Conservation (phyloP, 1,140 invertebrate species). For the Coboldia fuscipes region DNA sequence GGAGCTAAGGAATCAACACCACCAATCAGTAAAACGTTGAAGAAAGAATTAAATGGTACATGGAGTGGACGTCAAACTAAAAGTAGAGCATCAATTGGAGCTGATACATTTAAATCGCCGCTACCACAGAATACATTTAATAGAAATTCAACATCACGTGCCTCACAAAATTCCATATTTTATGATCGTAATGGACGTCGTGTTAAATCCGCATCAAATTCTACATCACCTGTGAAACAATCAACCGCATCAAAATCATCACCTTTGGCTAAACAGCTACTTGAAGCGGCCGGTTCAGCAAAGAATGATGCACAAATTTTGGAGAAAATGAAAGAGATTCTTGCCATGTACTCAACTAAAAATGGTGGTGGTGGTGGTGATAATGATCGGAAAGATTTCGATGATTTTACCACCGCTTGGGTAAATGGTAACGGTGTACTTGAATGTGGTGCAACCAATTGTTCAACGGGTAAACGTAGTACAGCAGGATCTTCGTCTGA, state of each 20-base stretch:
- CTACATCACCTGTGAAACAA: conserved; percentile 28
- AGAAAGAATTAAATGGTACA: conserved; percentile 32
- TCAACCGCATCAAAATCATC: conserved; percentile 25
- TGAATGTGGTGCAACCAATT: conserved; percentile 17
- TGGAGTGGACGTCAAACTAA: conserved; percentile 37
- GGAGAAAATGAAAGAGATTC: conserved; percentile 44
- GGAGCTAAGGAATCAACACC: conserved; percentile 8
- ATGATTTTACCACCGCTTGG: conserved; percentile 48
- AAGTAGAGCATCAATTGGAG: conserved; percentile 33
- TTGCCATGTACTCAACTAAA: conserved; percentile 35
- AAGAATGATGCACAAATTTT: conserved; percentile 44
- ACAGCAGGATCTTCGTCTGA: conserved; percentile 17
- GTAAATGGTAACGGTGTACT: conserved; percentile 45
- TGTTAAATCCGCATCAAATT: conserved; percentile 18
- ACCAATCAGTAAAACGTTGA: neutral
- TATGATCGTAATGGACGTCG: conserved; percentile 31
- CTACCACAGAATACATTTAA: conserved; percentile 28
- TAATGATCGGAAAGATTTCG: conserved; percentile 30
- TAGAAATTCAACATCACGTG: conserved; percentile 32
- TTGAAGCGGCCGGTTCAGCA: conserved; percentile 40
- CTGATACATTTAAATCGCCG: conserved; percentile 41
- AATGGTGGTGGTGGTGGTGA: conserved; percentile 19
- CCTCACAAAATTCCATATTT: conserved; percentile 36
- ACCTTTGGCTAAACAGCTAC: conserved; percentile 43
- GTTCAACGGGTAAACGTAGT: conserved; percentile 17